These are phyloP conservation scores for Drosophila sechellia DNA, from an alignment of 1,140 invertebrate genomes.

Conservation along the genomic window DNA sequence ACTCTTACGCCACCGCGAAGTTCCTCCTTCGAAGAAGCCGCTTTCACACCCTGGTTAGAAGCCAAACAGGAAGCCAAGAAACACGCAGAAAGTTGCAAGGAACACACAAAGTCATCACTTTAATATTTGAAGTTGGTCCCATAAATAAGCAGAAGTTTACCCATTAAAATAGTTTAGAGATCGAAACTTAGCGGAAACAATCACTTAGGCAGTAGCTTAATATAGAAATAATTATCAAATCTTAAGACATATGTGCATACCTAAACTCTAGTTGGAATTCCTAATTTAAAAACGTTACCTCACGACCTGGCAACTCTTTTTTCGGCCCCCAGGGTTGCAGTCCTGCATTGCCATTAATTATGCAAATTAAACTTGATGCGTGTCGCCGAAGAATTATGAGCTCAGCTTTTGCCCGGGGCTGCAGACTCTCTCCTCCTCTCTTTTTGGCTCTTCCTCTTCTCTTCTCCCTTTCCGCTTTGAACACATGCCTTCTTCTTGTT, in stretches of 20 bases:
- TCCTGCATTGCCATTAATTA: constrained; percentile 69
- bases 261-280: too few species aligned
- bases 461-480: neutral
- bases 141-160: neutral
- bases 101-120: constrained; percentile 9
- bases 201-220: too few species aligned
- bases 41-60: constrained; percentile 37
- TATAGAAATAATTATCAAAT: too few species aligned
- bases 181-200: neutral
- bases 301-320: constrained; percentile 16
- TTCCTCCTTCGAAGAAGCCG: constrained; percentile 37
- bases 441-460: neutral
- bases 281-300: neutral
- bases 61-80: constrained; percentile 36
- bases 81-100: constrained; percentile 32
- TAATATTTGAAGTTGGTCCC: neutral
- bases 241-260: too few species aligned
- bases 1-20: constrained; percentile 31
- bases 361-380: constrained; percentile 78
- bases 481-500: constrained; percentile 20
- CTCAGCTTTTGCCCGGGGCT: constrained; percentile 35
- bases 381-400: constrained; percentile 71
- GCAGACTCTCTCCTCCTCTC: constrained; percentile 11
- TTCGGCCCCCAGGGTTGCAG: constrained; percentile 16
- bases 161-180: neutral